These are phyloP conservation scores for Phycodurus eques DNA, from an alignment of 2,113 vertebrate species.

Conservation along the genomic window DNA sequence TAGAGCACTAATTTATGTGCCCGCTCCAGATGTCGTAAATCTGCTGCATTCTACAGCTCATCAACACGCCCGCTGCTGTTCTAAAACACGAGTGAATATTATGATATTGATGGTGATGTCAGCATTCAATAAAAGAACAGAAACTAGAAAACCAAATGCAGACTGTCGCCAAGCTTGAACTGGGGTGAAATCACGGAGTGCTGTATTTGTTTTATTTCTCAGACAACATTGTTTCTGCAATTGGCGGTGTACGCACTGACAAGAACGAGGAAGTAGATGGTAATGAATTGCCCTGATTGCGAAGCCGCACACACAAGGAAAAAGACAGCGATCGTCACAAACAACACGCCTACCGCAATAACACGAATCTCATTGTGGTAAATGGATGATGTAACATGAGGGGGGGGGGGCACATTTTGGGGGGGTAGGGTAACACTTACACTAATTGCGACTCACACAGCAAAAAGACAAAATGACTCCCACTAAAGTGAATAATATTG, in stretches of 20 bases:
- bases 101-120: conserved; percentile 5
- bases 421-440: too few species aligned
- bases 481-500: too few species aligned
- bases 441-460: too few species aligned
- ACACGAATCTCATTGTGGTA: too few species aligned
- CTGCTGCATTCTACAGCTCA: conserved; percentile 37
- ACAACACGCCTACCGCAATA: too few species aligned
- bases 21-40: conserved; percentile 52
- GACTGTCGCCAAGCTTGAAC: background rate
- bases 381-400: too few species aligned
- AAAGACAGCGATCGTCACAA: background rate
- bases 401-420: too few species aligned
- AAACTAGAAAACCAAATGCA: background rate
- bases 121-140: background rate
- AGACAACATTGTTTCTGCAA: background rate
- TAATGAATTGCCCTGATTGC: background rate
- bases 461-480: too few species aligned
- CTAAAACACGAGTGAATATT: conserved; percentile 7
- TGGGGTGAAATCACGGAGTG: background rate
- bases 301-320: background rate
- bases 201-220: background rate
- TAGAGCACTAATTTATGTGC: conserved; percentile 53
- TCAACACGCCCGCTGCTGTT: conserved; percentile 26
- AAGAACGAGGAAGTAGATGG: background rate
- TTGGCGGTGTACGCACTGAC: background rate